Base-by-base conservation (phyloP, 2,888 invertebrate species). In the Ariolimax columbianus region DNA sequence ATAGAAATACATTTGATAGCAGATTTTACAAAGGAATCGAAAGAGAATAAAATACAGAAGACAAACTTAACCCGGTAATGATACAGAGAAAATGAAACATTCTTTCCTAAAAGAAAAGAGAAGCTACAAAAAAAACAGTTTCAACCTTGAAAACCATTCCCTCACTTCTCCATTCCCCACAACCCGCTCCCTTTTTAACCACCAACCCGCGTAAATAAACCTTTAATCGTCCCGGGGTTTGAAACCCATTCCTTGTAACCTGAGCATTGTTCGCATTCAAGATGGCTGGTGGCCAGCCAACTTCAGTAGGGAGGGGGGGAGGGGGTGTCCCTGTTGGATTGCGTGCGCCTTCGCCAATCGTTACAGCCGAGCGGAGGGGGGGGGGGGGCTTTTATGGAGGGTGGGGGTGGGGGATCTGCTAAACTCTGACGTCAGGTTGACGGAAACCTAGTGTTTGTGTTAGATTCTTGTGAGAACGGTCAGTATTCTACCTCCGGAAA, bases 251-350 rank as follows among this genome's bases (percentile, higher is more conserved):
- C 23, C n/a, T 40, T 26, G 40, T 72, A 40, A 72, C 38, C 26
- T n/a, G 72, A 72, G 40, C 72, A 40, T 72, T 40, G 40, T 66
- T 72, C n/a, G n/a, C n/a, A n/a, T n/a, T n/a, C 38, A 72, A 40
- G 40, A 40, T 14, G 26, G 40, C 72, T 72, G 26, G 26, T 72
- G 72, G 40, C 72, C 72, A 40, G 72, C 26, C 40, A 40, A 30
- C 4, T 72, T 40, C 40, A 9, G 72, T 40, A 38, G 72, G 36
- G 33, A 36, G 68, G 72, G 36, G 33, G 68, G 68, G 33, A 19
- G 36, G 4, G 70, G 1, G 6, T 30, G 17, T 19, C 26, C 4
- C 4, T 30, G 1, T 68, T 6, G 70, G 19, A 38, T 70, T 70
- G 70, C 36, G 33, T 70, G 17, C 38, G 14, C 38, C 19, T 36